Percentiles rank a stretch among this genome's conserved stretches.
Conservation (phyloP, 2,888 invertebrate genomes). For the Melipona bicolor region DNA sequence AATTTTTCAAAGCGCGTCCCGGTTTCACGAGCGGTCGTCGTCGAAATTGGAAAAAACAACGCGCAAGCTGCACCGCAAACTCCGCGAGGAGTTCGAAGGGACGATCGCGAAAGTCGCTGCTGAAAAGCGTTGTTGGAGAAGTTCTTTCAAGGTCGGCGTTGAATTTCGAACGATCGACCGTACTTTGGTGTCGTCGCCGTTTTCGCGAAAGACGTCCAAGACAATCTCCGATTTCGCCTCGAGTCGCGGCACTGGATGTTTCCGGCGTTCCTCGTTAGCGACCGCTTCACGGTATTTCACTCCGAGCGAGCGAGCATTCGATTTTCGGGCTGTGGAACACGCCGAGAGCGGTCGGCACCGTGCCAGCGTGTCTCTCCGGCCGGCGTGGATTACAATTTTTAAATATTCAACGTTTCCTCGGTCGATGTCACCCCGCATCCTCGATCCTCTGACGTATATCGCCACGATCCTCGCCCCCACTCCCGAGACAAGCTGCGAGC, state of each 20-base stretch:
- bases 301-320: conserved; percentile 23
- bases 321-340: conserved; percentile 26
- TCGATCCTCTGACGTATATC: conserved; percentile 40
- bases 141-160: background rate
- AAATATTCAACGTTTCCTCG: conserved; percentile 53
- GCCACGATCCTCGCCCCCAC: conserved; percentile 15
- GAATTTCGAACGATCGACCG: background rate
- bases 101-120: conserved; percentile 7
- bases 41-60: conserved; percentile 34
- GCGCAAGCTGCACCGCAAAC: conserved; percentile 12
- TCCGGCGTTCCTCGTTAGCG: conserved; percentile 45
- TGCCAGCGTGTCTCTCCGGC: conserved; percentile 36
- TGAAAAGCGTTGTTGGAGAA: background rate
- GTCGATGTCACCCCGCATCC: conserved; percentile 38
- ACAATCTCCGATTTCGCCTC: conserved; percentile 11
- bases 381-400: conserved; percentile 55
- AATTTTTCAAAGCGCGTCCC: conserved; percentile 34
- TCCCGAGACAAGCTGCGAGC: background rate
- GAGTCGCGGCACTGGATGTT: conserved; percentile 1
- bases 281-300: conserved; percentile 30
- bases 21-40: conserved; percentile 19
- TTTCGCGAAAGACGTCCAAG: background rate
- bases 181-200: background rate
- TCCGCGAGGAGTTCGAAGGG: background rate
- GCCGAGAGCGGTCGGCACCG: conserved; percentile 26